These are phyloP conservation scores for Spinibarbus caldwelli DNA, from an alignment of 2,797 vertebrate species.

Conservation along the genomic window DNA sequence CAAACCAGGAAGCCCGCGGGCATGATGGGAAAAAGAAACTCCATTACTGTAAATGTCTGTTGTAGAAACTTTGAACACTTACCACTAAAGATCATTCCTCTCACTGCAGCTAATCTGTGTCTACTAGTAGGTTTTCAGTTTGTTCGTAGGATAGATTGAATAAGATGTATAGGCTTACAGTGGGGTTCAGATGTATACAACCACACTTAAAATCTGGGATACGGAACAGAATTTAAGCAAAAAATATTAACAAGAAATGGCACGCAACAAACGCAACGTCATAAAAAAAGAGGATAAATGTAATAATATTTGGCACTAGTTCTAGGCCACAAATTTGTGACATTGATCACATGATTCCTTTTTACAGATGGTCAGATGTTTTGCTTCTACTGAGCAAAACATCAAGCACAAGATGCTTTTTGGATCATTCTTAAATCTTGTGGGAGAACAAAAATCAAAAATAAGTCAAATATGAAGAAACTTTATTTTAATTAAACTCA, in stretches of 20 bases:
- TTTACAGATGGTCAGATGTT: not conserved
- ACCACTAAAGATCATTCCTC: slow-evolving; percentile 17
- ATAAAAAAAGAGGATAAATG: not conserved
- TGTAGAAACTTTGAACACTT: slow-evolving; percentile 4
- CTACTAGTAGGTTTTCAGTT: not conserved
- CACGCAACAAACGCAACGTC: not conserved
- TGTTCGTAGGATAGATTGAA: not conserved
- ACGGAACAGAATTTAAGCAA: not conserved
- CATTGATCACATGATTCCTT: not conserved
- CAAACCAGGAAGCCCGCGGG: slow-evolving; percentile 72
- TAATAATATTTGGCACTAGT: not conserved
- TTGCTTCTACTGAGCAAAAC: not conserved
- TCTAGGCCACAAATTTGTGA: not conserved
- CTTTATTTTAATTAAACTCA: not conserved
- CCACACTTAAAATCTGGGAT: not conserved
- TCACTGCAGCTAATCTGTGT: slow-evolving; percentile 6
- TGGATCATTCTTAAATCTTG: not conserved
- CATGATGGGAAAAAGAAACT: slow-evolving; percentile 68
- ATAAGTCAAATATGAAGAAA: not conserved
- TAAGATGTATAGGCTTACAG: not conserved
- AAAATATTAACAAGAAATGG: not conserved
- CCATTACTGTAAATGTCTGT: not conserved
- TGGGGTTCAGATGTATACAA: not conserved
- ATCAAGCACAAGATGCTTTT: not conserved
- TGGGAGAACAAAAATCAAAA: not conserved